Evolutionary conservation across 2,113 vertebrate species (phyloP), one percentile per base, ranked within the genome.

Genomic region (Ploceus nigricollis): DNA sequence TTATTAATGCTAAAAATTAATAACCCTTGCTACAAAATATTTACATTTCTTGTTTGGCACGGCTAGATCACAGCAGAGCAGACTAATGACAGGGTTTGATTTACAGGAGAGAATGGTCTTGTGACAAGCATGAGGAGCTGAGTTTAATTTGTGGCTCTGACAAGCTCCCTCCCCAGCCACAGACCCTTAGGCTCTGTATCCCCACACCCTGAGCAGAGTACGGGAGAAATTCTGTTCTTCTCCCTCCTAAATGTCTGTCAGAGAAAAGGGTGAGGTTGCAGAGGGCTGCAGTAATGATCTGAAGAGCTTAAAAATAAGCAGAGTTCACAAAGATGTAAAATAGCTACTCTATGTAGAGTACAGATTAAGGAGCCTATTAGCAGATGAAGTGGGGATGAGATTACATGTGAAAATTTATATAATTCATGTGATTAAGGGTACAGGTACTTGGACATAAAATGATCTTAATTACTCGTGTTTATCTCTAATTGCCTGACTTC

Each of bases 1-100:
- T 65, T 82, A 75, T 80, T 90, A 88, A 88, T 76, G 56, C 68
- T 93, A 56, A 84, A 92, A 94, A 96, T 97, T 83, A 94, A 71
- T 92, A 92, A 51, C 25, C 83, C 60, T 47, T 81, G 79, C 88
- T 88, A 60, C 72, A 79, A 86, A 96, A 92, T 93, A 92, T 92
- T 96, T 92, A 92, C 90, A 92, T 92, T 93, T 90, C 93, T 91
- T 60, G 60, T 39, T 70, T 91, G 11, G 4, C 53, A 22, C 40
- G 83, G 93, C 31, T 50, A 60, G 90, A 35, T 47, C 58, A 53
- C 79, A 92, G 88, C 82, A 81, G 44, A 83, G 71, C 82, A 92
- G 90, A 88, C 72, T 91, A 75, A 92, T 90, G 71, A 63, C 4
- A 4, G 82, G 88, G 27, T 82, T 90, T 66, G 68, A 78, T 83